Conservation (phyloP, 2,113 vertebrate genomes). For the Rhegmatorhina hoffmannsi region DNA sequence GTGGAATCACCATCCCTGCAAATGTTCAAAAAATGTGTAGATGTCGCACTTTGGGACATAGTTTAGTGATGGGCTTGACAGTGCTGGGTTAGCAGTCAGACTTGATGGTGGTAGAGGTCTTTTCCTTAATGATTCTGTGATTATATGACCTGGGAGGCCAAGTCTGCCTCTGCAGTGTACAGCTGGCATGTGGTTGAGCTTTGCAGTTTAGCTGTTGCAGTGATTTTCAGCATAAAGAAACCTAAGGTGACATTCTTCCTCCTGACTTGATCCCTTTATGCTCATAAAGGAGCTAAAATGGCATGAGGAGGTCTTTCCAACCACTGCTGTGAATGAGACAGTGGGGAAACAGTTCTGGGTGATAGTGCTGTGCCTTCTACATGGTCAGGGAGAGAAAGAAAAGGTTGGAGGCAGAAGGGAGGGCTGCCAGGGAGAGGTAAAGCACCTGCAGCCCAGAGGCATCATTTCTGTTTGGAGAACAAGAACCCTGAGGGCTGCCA, state of each 20-base stretch:
- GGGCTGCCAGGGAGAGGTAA: neutral
- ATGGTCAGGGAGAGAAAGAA: neutral
- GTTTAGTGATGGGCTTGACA: neutral
- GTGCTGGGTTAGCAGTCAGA: neutral
- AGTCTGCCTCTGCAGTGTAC: neutral
- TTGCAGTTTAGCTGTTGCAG: neutral
- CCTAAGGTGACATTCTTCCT: neutral
- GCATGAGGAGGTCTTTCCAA: neutral
- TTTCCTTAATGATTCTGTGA: neutral
- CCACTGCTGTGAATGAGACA: neutral
- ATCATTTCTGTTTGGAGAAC: neutral
- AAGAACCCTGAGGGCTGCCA: neutral
- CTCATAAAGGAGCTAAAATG: neutral
- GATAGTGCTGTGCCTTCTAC: accelerated
- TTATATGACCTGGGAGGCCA: neutral
- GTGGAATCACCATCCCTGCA: neutral
- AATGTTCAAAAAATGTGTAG: accelerated
- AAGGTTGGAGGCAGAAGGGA: neutral
- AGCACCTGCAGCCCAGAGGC: neutral
- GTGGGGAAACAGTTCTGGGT: neutral
- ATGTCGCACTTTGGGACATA: neutral
- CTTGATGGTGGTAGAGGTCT: neutral
- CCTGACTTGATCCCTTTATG: neutral
- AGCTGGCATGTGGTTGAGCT: accelerated
- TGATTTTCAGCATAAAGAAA: neutral